Evolutionary conservation across 2,797 vertebrate genomes (phyloP).

Genomic region (Kryptopterus vitreolus): DNA sequence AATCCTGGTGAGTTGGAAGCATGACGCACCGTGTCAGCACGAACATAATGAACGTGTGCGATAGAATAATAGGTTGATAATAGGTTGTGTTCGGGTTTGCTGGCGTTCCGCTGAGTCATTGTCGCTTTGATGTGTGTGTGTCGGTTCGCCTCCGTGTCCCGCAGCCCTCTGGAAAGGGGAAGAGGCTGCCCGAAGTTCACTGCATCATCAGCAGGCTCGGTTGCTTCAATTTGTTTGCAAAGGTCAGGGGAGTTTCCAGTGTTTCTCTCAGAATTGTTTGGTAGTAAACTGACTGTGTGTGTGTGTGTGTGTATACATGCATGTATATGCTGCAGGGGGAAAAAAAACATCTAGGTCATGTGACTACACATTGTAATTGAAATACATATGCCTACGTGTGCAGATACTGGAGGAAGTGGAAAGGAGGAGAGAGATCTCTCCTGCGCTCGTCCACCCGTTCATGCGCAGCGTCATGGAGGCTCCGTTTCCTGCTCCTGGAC

Average conservation of each 20-base stretch:
- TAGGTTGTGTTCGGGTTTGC: slow-evolving; percentile 1
- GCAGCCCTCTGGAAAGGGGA: slow-evolving; percentile 93
- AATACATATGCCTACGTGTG: slow-evolving; percentile 13
- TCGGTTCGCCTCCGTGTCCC: slow-evolving; percentile 53
- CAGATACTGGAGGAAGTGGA: slow-evolving; percentile 97
- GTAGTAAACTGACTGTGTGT: neutral
- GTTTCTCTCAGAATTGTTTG: neutral
- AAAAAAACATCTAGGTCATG: neutral
- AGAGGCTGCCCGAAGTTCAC: slow-evolving; percentile 93
- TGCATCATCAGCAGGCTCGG: slow-evolving; percentile 96
- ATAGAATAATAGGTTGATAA: neutral
- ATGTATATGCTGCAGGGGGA: neutral
- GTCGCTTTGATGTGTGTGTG: slow-evolving; percentile 47
- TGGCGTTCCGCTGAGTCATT: slow-evolving; percentile 22
- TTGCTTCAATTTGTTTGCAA: slow-evolving; percentile 97
- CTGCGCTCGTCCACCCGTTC: slow-evolving; percentile 90
- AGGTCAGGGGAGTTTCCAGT: slow-evolving; percentile 76
- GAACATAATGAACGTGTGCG: slow-evolving; percentile 13
- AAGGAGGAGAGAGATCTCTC: slow-evolving; percentile 89
- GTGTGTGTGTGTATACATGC: too few relatives aligned
- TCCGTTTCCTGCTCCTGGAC: slow-evolving; percentile 92
- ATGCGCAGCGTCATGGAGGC: slow-evolving; percentile 98
- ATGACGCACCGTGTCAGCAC: slow-evolving; percentile 19
- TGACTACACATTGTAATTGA: neutral
- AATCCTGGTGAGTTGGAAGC: slow-evolving; percentile 85